Evolutionary conservation across 2,113 vertebrate genomes (phyloP).

Genomic region (Thermophis baileyi): DNA sequence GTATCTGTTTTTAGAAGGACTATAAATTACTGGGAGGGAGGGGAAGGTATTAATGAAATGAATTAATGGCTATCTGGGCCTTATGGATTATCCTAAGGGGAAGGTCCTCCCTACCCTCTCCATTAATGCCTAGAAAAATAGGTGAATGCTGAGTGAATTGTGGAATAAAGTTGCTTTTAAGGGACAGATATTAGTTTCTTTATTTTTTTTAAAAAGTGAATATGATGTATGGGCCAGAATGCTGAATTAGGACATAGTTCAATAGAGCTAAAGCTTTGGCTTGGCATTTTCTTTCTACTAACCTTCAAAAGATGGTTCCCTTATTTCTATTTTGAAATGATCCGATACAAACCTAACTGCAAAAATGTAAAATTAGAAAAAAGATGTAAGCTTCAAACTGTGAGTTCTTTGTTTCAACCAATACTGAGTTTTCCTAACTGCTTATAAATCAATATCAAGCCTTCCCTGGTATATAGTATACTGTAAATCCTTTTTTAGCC

Average conservation of each 20-base stretch:
- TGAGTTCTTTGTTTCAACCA: background rate
- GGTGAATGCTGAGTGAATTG: background rate
- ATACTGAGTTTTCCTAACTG: background rate
- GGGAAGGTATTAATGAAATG: background rate
- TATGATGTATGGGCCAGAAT: background rate
- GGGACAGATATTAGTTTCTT: background rate
- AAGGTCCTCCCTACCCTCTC: background rate
- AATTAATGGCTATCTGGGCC: background rate
- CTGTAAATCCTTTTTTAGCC: background rate
- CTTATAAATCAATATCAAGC: background rate
- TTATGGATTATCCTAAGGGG: background rate
- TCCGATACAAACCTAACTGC: background rate
- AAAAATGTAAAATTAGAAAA: background rate
- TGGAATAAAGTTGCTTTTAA: background rate
- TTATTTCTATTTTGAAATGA: background rate
- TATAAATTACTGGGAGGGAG: background rate
- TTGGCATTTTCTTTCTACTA: background rate
- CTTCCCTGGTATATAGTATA: too few species aligned
- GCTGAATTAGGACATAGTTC: background rate
- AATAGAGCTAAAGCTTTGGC: background rate
- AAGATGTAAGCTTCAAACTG: background rate
- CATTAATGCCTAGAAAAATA: background rate
- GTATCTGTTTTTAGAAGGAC: background rate
- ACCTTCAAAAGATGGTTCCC: background rate
- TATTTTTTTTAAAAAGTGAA: background rate